Conservation (phyloP, 2,888 invertebrate genomes). For the Tubiluchus corallicola region DNA sequence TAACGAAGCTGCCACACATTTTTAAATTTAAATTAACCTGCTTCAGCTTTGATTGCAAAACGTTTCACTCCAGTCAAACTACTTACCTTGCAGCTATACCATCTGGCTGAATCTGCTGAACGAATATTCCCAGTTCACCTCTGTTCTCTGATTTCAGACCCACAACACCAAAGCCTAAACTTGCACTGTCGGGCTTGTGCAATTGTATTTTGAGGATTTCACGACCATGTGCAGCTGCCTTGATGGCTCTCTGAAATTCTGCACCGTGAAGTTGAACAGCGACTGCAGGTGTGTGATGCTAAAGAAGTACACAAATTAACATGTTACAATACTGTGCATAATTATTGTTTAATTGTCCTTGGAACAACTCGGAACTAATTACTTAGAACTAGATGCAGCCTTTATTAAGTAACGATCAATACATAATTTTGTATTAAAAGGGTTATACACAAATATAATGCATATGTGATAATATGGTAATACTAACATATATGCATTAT, state of each 20-base stretch:
- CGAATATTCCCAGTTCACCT: constrained; percentile 45
- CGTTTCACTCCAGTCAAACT: too few relatives aligned
- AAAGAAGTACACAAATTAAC: constrained; percentile 12
- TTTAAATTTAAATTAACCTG: too few relatives aligned
- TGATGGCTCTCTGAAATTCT: constrained; percentile 38
- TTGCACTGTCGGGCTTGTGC: constrained; percentile 40
- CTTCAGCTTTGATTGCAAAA: too few relatives aligned
- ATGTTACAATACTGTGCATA: too few relatives aligned
- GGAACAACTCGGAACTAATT: constrained; percentile 4
- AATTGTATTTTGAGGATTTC: constrained; percentile 40
- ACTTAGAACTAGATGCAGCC: not conserved
- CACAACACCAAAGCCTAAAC: constrained; percentile 51
- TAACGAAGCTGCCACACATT: too few relatives aligned
- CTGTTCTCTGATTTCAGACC: constrained; percentile 39
- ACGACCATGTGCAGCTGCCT: constrained; percentile 38
- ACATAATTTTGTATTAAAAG: too few relatives aligned
- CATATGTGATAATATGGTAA: too few relatives aligned
- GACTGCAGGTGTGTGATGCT: constrained; percentile 15
- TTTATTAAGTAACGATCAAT: too few relatives aligned
- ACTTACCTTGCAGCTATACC: constrained; percentile 45
- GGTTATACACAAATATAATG: too few relatives aligned
- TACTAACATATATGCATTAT: too few relatives aligned
- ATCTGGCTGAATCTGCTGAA: constrained; percentile 43
- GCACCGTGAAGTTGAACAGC: constrained; percentile 32
- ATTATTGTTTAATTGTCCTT: constrained; percentile 11